phyloP scores from a whole-genome alignment of 2,888 invertebrate species.

The Mythimna vitellina region DNA sequence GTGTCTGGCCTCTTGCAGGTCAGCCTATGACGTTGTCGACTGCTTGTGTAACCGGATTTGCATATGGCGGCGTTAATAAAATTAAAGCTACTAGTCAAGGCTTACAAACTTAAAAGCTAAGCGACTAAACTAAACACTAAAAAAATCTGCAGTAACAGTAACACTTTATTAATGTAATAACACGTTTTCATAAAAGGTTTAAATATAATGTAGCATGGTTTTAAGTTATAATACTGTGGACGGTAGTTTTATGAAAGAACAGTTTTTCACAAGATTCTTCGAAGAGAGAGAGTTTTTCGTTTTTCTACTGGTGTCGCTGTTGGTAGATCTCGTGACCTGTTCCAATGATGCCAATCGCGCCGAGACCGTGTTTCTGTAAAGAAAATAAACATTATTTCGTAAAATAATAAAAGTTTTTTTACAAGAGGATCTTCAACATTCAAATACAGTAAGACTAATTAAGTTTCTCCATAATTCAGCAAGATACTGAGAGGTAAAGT shows the following conservation, averaged over 20 bases:
- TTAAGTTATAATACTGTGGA: slow-evolving; percentile 6
- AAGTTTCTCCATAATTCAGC: background rate
- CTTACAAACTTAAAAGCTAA: no score
- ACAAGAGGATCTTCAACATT: background rate
- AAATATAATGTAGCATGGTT: background rate
- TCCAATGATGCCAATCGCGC: slow-evolving; percentile 62
- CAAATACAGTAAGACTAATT: background rate
- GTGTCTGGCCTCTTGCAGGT: no score
- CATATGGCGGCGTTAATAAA: no score
- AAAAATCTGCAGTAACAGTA: background rate
- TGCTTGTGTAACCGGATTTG: no score
- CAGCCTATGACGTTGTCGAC: no score
- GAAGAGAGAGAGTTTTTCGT: background rate
- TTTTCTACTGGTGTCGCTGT: slow-evolving; percentile 22
- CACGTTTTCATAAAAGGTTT: background rate
- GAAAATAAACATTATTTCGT: background rate
- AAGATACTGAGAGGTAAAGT: background rate
- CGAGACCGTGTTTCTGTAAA: slow-evolving; percentile 62
- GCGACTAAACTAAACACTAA: no score
- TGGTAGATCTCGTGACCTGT: slow-evolving; percentile 52
- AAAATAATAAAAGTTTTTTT: background rate
- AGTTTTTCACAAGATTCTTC: background rate
- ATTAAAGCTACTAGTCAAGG: no score
- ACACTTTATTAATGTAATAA: background rate
- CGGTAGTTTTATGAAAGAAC: background rate